These are phyloP conservation scores for Acleris literana DNA, from an alignment of 2,888 invertebrate genomes.

Conservation along the genomic window DNA sequence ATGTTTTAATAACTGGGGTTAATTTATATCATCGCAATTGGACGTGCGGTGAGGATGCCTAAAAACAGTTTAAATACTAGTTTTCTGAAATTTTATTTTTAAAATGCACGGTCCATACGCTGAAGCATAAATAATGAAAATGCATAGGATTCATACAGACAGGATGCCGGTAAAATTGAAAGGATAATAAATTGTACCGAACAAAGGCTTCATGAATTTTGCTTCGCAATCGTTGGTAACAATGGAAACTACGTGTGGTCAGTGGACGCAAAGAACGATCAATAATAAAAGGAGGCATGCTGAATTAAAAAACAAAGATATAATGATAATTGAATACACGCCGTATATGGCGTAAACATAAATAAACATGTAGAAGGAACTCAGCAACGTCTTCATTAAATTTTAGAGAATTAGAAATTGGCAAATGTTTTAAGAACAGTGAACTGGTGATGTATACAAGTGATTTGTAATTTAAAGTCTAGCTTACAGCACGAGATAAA, in stretches of 20 bases:
- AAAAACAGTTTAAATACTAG: too few species aligned
- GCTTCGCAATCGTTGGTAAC: slow-evolving; percentile 10
- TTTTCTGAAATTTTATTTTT: too few species aligned
- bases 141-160: slow-evolving; percentile 23
- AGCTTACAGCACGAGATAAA: slow-evolving; percentile 19
- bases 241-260: slow-evolving; percentile 24
- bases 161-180: slow-evolving; percentile 33
- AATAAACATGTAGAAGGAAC: too few species aligned
- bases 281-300: slow-evolving; percentile 2
- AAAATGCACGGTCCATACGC: slow-evolving; percentile 7
- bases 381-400: neutral
- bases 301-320: neutral
- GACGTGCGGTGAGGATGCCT: too few species aligned
- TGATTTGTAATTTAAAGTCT: slow-evolving; percentile 23
- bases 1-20: too few species aligned
- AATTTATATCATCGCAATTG: too few species aligned
- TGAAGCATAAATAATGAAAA: slow-evolving; percentile 13
- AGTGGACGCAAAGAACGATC: neutral
- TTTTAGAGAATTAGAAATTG: slow-evolving; percentile 16
- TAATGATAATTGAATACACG: neutral
- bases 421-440: slow-evolving; percentile 9
- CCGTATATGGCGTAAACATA: too few species aligned
- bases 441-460: slow-evolving; percentile 7
- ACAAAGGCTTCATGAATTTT: slow-evolving; percentile 18
- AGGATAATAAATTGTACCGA: slow-evolving; percentile 40